Evolutionary conservation across 1,140 invertebrate species (phyloP).

Genomic region (Pogonognathellus flavescens): DNA sequence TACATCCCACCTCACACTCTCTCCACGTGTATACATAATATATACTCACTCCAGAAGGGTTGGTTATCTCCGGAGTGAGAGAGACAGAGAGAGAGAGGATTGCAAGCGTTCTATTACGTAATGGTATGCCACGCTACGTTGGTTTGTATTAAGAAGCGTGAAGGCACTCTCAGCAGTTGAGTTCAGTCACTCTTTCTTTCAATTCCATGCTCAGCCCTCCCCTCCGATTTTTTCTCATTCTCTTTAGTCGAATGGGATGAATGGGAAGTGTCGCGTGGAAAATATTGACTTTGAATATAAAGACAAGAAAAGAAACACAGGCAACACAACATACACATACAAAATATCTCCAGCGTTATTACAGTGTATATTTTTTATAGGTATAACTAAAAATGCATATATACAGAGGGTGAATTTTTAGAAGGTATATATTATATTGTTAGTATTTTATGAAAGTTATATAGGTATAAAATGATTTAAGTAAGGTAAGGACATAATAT

Average conservation of each 20-base stretch:
- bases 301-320: background rate
- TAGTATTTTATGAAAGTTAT: too few relatives aligned
- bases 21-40: too few relatives aligned
- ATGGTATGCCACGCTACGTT: conserved; percentile 7
- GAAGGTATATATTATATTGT: too few relatives aligned
- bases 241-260: conserved; percentile 43
- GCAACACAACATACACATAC: background rate
- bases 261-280: conserved; percentile 35
- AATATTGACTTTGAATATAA: conserved; percentile 49
- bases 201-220: conserved; percentile 9
- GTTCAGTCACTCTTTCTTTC: conserved; percentile 10
- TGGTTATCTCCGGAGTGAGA: too few relatives aligned
- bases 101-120: conserved; percentile 19
- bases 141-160: conserved; percentile 18
- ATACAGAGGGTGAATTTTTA: background rate
- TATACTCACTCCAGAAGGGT: too few relatives aligned
- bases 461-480: background rate
- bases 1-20: too few relatives aligned
- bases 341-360: too few relatives aligned
- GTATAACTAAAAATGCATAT: too few relatives aligned
- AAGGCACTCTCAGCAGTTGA: background rate
- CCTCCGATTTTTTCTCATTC: conserved; percentile 42
- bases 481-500: background rate
- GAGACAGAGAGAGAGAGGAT: background rate
- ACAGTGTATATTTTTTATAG: too few relatives aligned